Evolutionary conservation across 2,888 invertebrate genomes (phyloP).

Genomic region (Pseudanteris insignis): DNA sequence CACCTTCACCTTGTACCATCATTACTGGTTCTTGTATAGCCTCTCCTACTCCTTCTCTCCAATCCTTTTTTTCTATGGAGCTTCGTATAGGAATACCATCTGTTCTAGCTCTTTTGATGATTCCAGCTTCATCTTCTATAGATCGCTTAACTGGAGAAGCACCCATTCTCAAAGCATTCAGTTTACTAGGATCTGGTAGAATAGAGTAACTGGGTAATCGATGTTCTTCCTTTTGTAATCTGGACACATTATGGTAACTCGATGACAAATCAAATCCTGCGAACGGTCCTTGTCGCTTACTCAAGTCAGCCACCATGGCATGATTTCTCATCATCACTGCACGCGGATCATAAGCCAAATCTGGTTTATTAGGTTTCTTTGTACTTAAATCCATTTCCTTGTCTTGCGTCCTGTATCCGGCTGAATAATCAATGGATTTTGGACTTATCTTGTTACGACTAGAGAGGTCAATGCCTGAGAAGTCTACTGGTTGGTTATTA

Average conservation of each 20-base stretch:
- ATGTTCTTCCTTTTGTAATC: constrained; percentile 56
- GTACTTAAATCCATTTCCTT: constrained; percentile 64
- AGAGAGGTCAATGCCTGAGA: constrained; percentile 63
- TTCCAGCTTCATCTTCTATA: constrained; percentile 49
- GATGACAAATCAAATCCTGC: constrained; percentile 55
- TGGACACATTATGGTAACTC: constrained; percentile 52
- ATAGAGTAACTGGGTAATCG: constrained; percentile 61
- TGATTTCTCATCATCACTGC: constrained; percentile 60
- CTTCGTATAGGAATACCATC: constrained; percentile 57
- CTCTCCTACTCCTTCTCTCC: constrained; percentile 69
- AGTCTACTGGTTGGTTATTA: constrained; percentile 58
- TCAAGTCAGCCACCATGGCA: constrained; percentile 61
- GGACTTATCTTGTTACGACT: constrained; percentile 53
- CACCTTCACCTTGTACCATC: constrained; percentile 76
- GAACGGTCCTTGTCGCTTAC: constrained; percentile 60
- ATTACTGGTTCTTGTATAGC: constrained; percentile 79
- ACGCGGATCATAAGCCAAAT: constrained; percentile 57
- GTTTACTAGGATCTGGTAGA: constrained; percentile 61
- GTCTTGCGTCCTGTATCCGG: constrained; percentile 53
- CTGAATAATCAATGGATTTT: constrained; percentile 33
- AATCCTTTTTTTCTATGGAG: constrained; percentile 51
- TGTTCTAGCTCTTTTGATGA: constrained; percentile 58
- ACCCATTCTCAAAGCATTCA: constrained; percentile 57
- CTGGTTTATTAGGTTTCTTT: constrained; percentile 54
- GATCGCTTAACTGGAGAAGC: constrained; percentile 52